These are phyloP conservation scores for Xerus inauris DNA, from an alignment of 2,113 vertebrate genomes.

Conservation along the genomic window DNA sequence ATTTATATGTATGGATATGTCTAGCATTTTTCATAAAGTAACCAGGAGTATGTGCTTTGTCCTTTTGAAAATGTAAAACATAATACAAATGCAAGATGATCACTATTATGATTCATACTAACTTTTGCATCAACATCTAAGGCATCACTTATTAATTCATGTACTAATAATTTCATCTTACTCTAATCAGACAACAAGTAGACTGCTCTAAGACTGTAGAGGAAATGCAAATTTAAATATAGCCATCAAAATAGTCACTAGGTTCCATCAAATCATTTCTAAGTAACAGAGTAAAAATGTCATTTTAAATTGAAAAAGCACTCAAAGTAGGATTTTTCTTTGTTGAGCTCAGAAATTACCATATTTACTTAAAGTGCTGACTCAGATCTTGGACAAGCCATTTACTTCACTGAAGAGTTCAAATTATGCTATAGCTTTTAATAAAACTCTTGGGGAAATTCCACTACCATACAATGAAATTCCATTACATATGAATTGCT, in stretches of 20 bases:
- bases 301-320: slow-evolving; percentile 43
- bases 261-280: not conserved
- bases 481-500: slow-evolving; percentile 72
- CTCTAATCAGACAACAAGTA: not conserved
- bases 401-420: slow-evolving; percentile 65
- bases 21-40: not conserved
- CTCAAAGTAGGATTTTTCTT: slow-evolving; percentile 51
- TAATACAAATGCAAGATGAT: not conserved
- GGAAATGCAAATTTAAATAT: slow-evolving; percentile 38
- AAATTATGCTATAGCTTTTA: slow-evolving; percentile 75
- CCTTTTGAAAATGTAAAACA: slow-evolving; percentile 35
- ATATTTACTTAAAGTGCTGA: slow-evolving; percentile 76
- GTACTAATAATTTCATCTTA: not conserved
- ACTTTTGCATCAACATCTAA: not conserved
- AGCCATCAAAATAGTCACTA: slow-evolving; percentile 44
- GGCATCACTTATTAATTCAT: slow-evolving; percentile 20
- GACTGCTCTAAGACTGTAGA: slow-evolving; percentile 5
- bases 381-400: slow-evolving; percentile 57
- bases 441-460: slow-evolving; percentile 76
- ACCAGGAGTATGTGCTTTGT: not conserved
- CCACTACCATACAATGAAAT: slow-evolving; percentile 73
- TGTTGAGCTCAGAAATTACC: slow-evolving; percentile 67
- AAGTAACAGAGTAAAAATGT: slow-evolving; percentile 13
- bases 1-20: not conserved
- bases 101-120: not conserved